Conservation (phyloP, 2,113 vertebrate genomes). For the Dissostichus mawsoni region DNA sequence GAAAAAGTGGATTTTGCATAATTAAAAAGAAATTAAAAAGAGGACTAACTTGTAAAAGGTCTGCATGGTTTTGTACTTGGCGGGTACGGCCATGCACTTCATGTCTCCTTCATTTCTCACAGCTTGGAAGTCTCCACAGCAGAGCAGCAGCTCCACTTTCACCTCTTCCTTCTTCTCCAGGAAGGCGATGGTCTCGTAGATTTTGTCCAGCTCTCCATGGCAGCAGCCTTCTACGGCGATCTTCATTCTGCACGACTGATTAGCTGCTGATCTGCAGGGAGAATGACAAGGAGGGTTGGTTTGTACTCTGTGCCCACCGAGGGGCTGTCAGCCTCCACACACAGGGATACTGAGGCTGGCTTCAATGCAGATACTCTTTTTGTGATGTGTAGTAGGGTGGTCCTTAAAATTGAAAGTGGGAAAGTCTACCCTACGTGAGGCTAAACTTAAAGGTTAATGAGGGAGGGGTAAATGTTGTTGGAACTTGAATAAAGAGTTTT, state of each 20-base stretch:
- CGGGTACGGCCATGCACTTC: slow-evolving; percentile 95
- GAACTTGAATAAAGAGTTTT: too few species aligned
- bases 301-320: background rate
- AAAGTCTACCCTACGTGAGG: too few species aligned
- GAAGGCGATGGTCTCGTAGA: slow-evolving; percentile 93
- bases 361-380: too few species aligned
- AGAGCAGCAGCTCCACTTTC: slow-evolving; percentile 88
- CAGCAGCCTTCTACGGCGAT: slow-evolving; percentile 96
- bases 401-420: too few species aligned
- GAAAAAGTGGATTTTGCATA: too few species aligned
- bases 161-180: slow-evolving; percentile 88
- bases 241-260: slow-evolving; percentile 84
- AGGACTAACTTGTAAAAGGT: slow-evolving; percentile 92
- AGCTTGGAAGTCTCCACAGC: slow-evolving; percentile 97
- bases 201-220: slow-evolving; percentile 95
- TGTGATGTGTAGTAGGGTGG: too few species aligned
- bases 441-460: too few species aligned
- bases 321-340: background rate
- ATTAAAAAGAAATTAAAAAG: background rate
- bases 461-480: too few species aligned
- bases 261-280: background rate
- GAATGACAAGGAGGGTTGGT: background rate
- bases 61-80: slow-evolving; percentile 95
- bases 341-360: background rate
- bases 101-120: slow-evolving; percentile 96